Conservation (phyloP, 2,113 vertebrate genomes). For the Anseranas semipalmata region DNA sequence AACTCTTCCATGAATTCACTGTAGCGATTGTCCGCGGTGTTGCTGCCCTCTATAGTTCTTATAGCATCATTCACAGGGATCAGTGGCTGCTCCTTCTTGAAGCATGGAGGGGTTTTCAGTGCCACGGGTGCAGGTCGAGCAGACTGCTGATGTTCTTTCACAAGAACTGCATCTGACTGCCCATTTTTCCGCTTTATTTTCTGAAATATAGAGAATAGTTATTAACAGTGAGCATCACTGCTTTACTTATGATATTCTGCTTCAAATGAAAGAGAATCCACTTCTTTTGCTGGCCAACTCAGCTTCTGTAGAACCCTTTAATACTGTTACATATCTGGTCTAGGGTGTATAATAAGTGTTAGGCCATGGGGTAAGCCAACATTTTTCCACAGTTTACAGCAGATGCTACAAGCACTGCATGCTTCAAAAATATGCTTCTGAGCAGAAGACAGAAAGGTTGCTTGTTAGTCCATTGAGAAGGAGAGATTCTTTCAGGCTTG, state of each 20-base stretch:
- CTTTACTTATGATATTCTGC: not conserved
- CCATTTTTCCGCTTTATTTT: slow-evolving; percentile 82
- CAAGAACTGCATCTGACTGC: slow-evolving; percentile 64
- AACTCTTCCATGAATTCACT: slow-evolving; percentile 83
- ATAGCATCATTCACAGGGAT: slow-evolving; percentile 75
- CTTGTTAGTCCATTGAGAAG: not conserved
- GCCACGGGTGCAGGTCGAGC: slow-evolving; percentile 73
- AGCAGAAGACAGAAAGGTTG: not conserved
- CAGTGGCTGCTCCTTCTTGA: slow-evolving; percentile 82
- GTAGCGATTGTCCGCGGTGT: slow-evolving; percentile 88
- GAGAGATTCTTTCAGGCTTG: not conserved
- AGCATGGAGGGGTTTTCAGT: slow-evolving; percentile 80
- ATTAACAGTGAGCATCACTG: not conserved
- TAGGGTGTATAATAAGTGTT: not conserved
- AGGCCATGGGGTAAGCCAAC: not conserved
- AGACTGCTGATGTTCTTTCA: slow-evolving; percentile 73
- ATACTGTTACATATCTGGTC: no score
- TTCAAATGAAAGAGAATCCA: not conserved
- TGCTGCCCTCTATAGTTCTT: slow-evolving; percentile 95
- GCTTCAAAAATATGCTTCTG: not conserved
- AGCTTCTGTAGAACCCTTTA: not conserved
- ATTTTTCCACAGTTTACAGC: not conserved
- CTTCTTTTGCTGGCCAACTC: not conserved
- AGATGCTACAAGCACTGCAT: not conserved
- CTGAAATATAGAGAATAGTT: slow-evolving; percentile 68